Conservation (phyloP, 1,140 invertebrate species). For the Lethocerus indicus region DNA sequence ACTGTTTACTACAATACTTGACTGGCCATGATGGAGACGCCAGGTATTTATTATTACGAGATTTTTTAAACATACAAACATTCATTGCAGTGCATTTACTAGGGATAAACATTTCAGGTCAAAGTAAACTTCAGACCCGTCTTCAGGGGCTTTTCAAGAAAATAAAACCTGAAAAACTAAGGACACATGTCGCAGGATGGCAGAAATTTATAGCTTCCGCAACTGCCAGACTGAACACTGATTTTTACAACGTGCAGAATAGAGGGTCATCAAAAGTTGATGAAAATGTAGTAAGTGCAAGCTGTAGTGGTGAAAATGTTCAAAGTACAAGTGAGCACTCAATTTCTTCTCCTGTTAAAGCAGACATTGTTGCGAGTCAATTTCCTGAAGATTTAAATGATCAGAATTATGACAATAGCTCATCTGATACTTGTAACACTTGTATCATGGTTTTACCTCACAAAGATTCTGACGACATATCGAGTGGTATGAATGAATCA, state of each 20-base stretch:
- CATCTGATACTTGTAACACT: too few relatives aligned
- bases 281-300: not conserved
- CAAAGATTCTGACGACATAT: not conserved
- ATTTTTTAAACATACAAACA: too few relatives aligned
- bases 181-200: conserved; percentile 8
- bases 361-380: not conserved
- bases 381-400: not conserved
- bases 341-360: not conserved
- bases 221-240: conserved; percentile 6
- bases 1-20: too few relatives aligned
- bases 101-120: too few relatives aligned
- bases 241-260: too few relatives aligned
- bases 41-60: too few relatives aligned
- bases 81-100: too few relatives aligned
- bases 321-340: not conserved
- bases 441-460: too few relatives aligned
- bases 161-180: conserved; percentile 7
- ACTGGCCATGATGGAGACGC: too few relatives aligned
- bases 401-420: too few relatives aligned
- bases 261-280: not conserved
- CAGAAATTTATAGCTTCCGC: conserved; percentile 8
- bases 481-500: not conserved
- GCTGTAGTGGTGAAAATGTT: not conserved
- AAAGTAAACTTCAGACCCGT: conserved; percentile 2
- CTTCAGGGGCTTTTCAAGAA: conserved; percentile 7